These are phyloP conservation scores for Oreocharis arfaki DNA, from an alignment of 2,113 vertebrate species.

Conservation along the genomic window DNA sequence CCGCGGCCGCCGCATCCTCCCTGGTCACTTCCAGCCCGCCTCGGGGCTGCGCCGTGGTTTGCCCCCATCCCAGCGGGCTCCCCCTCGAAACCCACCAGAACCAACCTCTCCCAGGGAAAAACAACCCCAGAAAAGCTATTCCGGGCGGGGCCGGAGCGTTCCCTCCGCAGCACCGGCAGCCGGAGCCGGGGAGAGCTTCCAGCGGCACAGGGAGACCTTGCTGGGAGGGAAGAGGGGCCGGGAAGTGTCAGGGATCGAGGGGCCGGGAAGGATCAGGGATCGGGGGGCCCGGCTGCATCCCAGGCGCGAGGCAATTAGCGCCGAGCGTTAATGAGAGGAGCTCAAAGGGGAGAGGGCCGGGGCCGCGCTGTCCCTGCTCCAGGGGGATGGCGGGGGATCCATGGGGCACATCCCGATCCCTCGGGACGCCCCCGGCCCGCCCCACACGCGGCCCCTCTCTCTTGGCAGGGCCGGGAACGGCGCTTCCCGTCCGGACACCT, in stretches of 20 bases:
- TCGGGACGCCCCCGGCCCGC: accelerated
- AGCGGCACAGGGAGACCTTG: neutral
- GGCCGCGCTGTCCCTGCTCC: accelerated
- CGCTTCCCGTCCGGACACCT: neutral
- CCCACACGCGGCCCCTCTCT: accelerated
- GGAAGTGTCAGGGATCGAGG: accelerated
- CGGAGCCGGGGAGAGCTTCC: neutral
- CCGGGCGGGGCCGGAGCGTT: neutral
- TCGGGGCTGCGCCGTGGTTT: neutral
- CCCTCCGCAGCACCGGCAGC: accelerated
- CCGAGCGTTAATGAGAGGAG: neutral
- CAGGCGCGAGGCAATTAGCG: neutral
- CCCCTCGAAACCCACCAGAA: neutral
- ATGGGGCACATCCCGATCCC: accelerated
- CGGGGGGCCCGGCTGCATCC: accelerated
- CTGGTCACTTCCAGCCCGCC: neutral
- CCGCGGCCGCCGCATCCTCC: neutral
- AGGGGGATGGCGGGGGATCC: accelerated
- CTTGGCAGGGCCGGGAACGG: accelerated
- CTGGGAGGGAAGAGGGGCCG: accelerated
- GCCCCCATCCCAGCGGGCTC: neutral
- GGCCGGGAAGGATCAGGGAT: accelerated
- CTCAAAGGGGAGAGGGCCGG: accelerated
- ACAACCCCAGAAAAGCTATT: neutral
- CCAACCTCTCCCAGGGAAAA: neutral